These are phyloP conservation scores for Gracilinanus agilis DNA, from an alignment of 2,113 vertebrate species.

Conservation along the genomic window DNA sequence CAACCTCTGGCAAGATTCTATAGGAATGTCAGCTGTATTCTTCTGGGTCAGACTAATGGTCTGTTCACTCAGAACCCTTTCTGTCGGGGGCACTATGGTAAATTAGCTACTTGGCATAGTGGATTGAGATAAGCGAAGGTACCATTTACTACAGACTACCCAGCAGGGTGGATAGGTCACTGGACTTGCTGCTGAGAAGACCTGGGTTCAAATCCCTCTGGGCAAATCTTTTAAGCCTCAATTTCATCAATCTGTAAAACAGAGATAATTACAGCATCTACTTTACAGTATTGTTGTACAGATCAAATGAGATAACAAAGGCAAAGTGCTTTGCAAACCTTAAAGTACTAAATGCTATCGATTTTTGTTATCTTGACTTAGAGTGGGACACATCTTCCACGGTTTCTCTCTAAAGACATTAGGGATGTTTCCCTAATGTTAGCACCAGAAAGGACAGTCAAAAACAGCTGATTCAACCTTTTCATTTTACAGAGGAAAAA, in stretches of 20 bases:
- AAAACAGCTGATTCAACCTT: neutral
- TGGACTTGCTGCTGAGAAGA: neutral
- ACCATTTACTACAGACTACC: neutral
- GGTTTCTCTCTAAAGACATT: neutral
- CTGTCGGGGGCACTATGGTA: neutral
- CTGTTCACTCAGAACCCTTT: neutral
- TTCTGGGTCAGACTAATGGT: neutral
- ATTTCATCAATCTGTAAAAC: neutral
- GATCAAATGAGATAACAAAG: no score
- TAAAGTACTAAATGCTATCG: neutral
- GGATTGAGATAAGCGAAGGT: neutral
- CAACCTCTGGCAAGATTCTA: neutral
- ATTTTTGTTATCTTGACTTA: neutral
- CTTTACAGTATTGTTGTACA: neutral
- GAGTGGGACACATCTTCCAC: no score
- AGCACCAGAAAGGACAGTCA: neutral
- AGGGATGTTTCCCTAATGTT: neutral
- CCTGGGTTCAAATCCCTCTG: neutral
- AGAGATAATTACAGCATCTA: neutral
- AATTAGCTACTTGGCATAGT: neutral
- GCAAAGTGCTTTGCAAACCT: no score
- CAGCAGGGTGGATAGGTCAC: neutral
- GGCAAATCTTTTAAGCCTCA: neutral
- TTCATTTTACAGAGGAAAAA: neutral
- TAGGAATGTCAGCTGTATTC: neutral